Conservation (phyloP, 2,797 vertebrate genomes). For the Lepilemur septentrionalis region DNA sequence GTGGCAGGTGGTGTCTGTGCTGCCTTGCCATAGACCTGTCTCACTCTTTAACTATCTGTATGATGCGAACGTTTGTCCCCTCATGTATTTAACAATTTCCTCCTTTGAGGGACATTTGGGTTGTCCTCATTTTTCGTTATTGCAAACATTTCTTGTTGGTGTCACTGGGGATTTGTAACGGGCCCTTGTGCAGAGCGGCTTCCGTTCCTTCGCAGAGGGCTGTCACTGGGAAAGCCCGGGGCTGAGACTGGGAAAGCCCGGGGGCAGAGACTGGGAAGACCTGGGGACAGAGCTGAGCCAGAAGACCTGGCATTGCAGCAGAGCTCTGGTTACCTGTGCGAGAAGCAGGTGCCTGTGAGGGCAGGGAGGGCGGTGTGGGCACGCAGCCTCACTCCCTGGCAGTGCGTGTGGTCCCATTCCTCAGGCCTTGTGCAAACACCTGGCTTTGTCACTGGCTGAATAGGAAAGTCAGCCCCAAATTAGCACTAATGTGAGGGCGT, state of each 20-base stretch:
- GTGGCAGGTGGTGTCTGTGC: not conserved
- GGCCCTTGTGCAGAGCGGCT: not conserved
- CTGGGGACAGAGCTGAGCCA: not conserved
- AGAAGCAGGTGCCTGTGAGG: slow-evolving; percentile 29
- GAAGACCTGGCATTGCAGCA: rapidly evolving
- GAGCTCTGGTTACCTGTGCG: not conserved
- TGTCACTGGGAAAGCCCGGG: rapidly evolving
- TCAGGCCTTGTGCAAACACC: slow-evolving; percentile 79
- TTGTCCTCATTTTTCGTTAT: not conserved
- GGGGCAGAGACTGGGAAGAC: not conserved
- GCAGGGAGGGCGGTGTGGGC: not conserved
- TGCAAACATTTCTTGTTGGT: not conserved
- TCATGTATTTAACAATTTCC: not conserved
- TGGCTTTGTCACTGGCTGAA: slow-evolving; percentile 83
- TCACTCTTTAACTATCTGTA: not conserved
- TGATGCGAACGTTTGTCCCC: not conserved
- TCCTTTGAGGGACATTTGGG: not conserved
- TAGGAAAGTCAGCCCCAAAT: slow-evolving; percentile 84
- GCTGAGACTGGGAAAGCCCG: too few species aligned
- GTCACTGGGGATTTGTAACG: not conserved
- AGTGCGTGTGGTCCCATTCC: slow-evolving; percentile 81
- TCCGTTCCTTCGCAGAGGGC: not conserved
- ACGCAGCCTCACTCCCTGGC: not conserved
- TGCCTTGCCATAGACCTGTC: not conserved
- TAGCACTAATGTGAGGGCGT: slow-evolving; percentile 83